Percentiles rank a stretch among this genome's conserved stretches.
Evolutionary conservation across 2,113 vertebrate genomes (phyloP).

Genomic region (Pluvianellus socialis): DNA sequence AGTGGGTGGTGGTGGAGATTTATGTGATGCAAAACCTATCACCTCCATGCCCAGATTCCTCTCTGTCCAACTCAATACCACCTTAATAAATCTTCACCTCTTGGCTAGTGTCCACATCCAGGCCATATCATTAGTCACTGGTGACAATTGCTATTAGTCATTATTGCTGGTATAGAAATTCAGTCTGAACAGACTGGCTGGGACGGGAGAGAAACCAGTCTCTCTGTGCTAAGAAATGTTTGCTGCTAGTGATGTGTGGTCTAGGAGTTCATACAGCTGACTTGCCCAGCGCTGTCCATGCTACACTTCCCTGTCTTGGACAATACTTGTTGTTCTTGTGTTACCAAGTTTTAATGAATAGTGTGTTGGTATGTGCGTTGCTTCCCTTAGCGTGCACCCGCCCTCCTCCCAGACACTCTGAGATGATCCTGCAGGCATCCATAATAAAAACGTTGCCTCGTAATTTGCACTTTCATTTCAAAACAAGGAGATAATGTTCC

Average conservation of each 20-base stretch:
- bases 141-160: neutral
- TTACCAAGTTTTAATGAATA: neutral
- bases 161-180: neutral
- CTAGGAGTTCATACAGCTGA: neutral
- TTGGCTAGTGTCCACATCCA: neutral
- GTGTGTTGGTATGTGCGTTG: accelerated
- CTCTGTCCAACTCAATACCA: neutral
- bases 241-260: neutral
- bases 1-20: neutral
- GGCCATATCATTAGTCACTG: neutral
- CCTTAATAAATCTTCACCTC: neutral
- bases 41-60: neutral
- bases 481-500: neutral
- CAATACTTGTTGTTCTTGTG: neutral
- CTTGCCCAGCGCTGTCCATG: accelerated
- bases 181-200: neutral
- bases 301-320: neutral
- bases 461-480: slow-evolving; percentile 17
- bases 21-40: neutral
- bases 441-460: slow-evolving; percentile 11
- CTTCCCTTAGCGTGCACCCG: neutral
- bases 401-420: neutral
- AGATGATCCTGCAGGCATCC: neutral
- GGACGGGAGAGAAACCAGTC: neutral
- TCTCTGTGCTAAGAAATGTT: neutral